phyloP scores from a whole-genome alignment of 2,888 invertebrate genomes.

The Archaeoteleia sp. region DNA sequence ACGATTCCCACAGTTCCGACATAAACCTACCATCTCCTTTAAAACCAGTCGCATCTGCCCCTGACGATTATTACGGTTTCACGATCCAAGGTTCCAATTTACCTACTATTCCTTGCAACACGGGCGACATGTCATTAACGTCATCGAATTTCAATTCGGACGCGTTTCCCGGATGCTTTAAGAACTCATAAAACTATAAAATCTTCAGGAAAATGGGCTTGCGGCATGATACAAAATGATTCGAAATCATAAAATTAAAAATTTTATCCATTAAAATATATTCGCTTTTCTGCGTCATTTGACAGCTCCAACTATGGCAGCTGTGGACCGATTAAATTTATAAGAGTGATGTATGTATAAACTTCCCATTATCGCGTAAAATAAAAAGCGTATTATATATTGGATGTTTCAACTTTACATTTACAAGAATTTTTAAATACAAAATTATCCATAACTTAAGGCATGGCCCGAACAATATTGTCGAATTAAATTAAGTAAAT shows the following conservation, averaged over 20 bases:
- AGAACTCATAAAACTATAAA: constrained; percentile 59
- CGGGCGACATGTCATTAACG: constrained; percentile 76
- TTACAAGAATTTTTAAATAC: too few species aligned
- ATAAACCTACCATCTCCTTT: constrained; percentile 69
- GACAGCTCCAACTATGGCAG: too few species aligned
- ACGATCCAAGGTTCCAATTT: constrained; percentile 79
- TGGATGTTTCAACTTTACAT: too few species aligned
- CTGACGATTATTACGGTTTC: constrained; percentile 79
- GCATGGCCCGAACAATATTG: too few species aligned
- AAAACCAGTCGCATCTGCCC: constrained; percentile 73
- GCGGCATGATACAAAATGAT: constrained; percentile 10
- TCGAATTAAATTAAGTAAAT: too few species aligned
- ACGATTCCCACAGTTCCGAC: constrained; percentile 60
- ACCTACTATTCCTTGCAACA: constrained; percentile 81
- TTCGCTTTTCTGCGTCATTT: too few species aligned
- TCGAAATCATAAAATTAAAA: constrained; percentile 13
- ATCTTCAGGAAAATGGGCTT: not conserved
- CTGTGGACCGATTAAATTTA: too few species aligned
- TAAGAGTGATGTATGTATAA: too few species aligned
- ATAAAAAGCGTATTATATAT: too few species aligned
- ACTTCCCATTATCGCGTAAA: too few species aligned
- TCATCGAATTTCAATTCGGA: constrained; percentile 61
- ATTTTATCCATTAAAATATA: constrained; percentile 15
- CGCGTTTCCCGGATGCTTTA: constrained; percentile 62
- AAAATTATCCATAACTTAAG: too few species aligned